Conservation (phyloP, 2,888 invertebrate species). For the Trichopria drosophilae region DNA sequence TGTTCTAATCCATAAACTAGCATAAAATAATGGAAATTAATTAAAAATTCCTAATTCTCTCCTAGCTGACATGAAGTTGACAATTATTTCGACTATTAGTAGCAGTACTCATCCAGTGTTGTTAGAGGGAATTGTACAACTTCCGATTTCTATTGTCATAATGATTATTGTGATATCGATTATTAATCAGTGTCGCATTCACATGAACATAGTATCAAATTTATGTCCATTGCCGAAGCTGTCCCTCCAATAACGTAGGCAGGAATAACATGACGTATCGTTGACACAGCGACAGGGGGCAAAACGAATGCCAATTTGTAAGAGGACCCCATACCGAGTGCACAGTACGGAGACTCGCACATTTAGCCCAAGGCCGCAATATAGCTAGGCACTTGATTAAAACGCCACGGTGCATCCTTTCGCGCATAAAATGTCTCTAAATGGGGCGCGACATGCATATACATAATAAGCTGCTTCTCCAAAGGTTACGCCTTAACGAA, state of each 20-base stretch:
- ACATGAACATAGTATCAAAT: too few relatives aligned
- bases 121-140: too few relatives aligned
- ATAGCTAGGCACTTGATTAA: conserved; percentile 54
- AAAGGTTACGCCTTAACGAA: conserved; percentile 14
- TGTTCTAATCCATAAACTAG: too few relatives aligned
- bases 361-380: conserved; percentile 50
- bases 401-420: conserved; percentile 45
- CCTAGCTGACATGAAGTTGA: too few relatives aligned
- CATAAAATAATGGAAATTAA: too few relatives aligned
- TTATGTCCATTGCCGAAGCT: too few relatives aligned
- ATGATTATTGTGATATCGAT: too few relatives aligned
- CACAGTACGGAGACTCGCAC: conserved; percentile 38
- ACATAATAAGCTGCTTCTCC: conserved; percentile 12
- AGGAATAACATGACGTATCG: conserved; percentile 46
- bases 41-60: too few relatives aligned
- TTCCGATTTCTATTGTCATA: too few relatives aligned
- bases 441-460: conserved; percentile 24
- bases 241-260: conserved; percentile 40
- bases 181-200: too few relatives aligned
- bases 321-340: conserved; percentile 50
- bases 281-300: conserved; percentile 48
- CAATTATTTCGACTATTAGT: too few relatives aligned
- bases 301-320: conserved; percentile 51
- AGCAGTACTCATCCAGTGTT: too few relatives aligned
- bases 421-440: conserved; percentile 41